Evolutionary conservation across 2,888 invertebrate genomes (phyloP), one percentile per base, ranked within the genome.

Genomic region (Acleris cristana): DNA sequence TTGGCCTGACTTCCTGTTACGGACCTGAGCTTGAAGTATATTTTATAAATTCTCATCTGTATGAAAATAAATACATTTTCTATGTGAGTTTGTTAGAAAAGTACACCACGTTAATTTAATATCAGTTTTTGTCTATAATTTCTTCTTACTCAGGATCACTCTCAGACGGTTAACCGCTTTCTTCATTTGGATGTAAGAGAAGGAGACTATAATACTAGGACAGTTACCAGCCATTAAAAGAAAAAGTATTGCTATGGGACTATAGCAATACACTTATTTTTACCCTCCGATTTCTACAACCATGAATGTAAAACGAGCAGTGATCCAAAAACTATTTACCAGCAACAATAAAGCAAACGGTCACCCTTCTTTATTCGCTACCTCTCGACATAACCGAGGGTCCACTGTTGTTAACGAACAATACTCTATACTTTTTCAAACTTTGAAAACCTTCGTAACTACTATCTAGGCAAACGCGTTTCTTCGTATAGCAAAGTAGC

Each of bases 1-100:
- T 66, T 62, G 52, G 48, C 26, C 18, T 12, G 53, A 67, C 54
- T 67, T 63, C 67, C 62, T 67, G 66, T 58, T 40, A 53, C 21
- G 23, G 57, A 51, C 26, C 16, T 52, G 51, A 51, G 18, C 44
- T 61, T 18, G 14, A 56, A 21, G 44, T 56, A 30, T 21, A 19
- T 45, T 26, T n/a, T 44, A 40, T 40, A 48, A 16, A n/a, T 18
- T 48, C 14, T n/a, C 45, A 45, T n/a, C 45, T 2, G 48, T 48
- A 48, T 16, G 16, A 2, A 45, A 16, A 45, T 45, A 45, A n/a
- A n/a, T n/a, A 45, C 45, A 45, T 45, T n/a, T n/a, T n/a, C 16
- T 44, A 45, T n/a, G n/a, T 10, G n/a, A 45, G 2, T 16, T 45
- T n/a, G n/a, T 45, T 16, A 4, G 44, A 45, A 45, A 7, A 45